phyloP scores from a whole-genome alignment of 2,888 invertebrate genomes.

The Drosophila pseudotalamancana region DNA sequence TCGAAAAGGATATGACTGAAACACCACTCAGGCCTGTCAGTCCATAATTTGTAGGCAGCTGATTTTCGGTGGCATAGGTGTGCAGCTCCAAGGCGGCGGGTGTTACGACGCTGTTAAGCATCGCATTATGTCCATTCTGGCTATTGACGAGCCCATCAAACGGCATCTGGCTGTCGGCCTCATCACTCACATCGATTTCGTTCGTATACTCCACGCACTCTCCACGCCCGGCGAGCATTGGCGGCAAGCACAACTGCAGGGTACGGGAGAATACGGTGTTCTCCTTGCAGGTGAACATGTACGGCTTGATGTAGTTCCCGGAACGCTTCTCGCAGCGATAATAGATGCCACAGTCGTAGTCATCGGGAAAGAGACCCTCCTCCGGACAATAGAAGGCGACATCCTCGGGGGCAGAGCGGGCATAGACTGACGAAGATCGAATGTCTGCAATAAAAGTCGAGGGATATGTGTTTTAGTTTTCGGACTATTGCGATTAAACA shows the following conservation, averaged over 20 bases:
- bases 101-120: conserved; percentile 54
- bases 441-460: conserved; percentile 69
- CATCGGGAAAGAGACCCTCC: conserved; percentile 90
- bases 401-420: conserved; percentile 39
- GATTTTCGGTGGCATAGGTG: conserved; percentile 65
- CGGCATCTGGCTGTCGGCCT: conserved; percentile 48
- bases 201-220: conserved; percentile 87
- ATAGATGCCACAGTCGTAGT: conserved; percentile 89
- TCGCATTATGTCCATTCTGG: conserved; percentile 52
- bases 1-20: conserved; percentile 83
- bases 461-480: conserved; percentile 27
- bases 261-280: conserved; percentile 91
- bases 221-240: conserved; percentile 87
- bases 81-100: conserved; percentile 60
- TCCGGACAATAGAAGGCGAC: conserved; percentile 86
- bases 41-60: conserved; percentile 78
- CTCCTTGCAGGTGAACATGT: conserved; percentile 89
- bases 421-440: conserved; percentile 54
- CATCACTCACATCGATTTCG: conserved; percentile 75
- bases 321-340: conserved; percentile 90
- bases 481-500: conserved; percentile 35
- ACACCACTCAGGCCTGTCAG: conserved; percentile 82
- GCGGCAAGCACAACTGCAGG: conserved; percentile 89
- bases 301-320: conserved; percentile 85
- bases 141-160: conserved; percentile 58